Evolutionary conservation across 2,113 vertebrate species (phyloP).

Genomic region (Cochlearius cochlearius): DNA sequence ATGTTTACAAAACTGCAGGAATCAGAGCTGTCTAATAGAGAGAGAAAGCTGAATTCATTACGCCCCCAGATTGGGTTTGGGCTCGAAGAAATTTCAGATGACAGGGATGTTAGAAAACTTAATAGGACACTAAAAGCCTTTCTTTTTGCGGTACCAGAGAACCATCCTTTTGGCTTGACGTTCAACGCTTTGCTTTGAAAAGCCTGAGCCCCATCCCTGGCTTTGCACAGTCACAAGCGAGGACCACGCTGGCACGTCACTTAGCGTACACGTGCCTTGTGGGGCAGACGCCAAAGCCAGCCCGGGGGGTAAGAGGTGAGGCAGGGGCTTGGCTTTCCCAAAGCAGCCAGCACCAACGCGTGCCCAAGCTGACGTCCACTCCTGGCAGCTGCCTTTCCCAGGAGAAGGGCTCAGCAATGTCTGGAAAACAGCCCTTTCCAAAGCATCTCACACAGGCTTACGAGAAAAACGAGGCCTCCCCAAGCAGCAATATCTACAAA

Average conservation of each 20-base stretch:
- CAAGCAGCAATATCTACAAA: neutral
- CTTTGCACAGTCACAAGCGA: accelerated
- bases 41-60: neutral
- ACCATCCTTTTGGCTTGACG: neutral
- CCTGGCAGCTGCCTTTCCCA: neutral
- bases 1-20: slow-evolving; percentile 16
- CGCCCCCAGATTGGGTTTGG: neutral
- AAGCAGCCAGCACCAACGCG: accelerated
- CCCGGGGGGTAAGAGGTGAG: neutral
- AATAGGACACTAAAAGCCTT: neutral
- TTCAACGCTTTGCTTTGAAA: neutral
- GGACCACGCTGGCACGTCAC: neutral
- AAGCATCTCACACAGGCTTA: neutral
- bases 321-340: neutral
- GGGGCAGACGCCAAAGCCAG: neutral
- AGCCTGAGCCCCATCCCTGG: neutral
- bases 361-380: neutral
- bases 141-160: neutral
- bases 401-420: neutral
- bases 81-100: slow-evolving; percentile 9
- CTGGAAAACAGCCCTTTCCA: neutral
- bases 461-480: neutral
- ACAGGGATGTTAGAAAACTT: neutral
- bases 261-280: accelerated
- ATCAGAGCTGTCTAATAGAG: neutral